Evolutionary conservation across 2,888 invertebrate species (phyloP), one percentile per base, ranked within the genome.

Genomic region (Nephrotoma flavescens): DNA sequence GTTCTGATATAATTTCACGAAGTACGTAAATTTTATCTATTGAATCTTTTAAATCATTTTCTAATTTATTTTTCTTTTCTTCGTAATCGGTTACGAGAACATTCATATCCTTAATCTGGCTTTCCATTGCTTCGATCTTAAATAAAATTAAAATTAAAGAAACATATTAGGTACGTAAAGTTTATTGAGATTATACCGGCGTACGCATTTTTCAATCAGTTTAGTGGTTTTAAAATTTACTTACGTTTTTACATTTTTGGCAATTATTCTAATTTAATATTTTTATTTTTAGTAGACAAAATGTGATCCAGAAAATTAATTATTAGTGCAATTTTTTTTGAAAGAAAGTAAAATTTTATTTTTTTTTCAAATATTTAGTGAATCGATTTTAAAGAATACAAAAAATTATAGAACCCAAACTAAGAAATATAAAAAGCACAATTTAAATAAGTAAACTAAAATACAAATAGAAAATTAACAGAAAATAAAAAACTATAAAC

Each of bases 71-170:
- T 88, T 94, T 94, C 88, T 94, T 94, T 0, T 92, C 90, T 88
- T 95, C 94, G 0, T 94, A 91, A 7, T 94, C 95, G 0, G 92
- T 90, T 88, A 96, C 93, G 86, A 94, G 92, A 88, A 93, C 92
- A 85, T 93, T 93, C 91, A 95, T 93, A 87, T 96, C 95, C 44
- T 94, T 94, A 85, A 96, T 92, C 91, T 97, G 96, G 2, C 93
- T 92, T 91, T 96, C 96, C 88, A 97, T 91, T 86, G 95, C 95
- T 90, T 96, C 96, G 86, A 96, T 95, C 97, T 97, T 87, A 83
- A 88, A 88, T 42, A 88, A 87, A 85, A 86, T 41, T 11, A 86
- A 15, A 88, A 86, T 42, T 47, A 42, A 85, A 85, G 2, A 87
- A 31, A 57, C 42, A 42, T 47, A 19, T 31, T 15, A 45, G 9